phyloP scores from a whole-genome alignment of 53 echinoderm and acorn worm genomes.

The Actinopyga echinites region DNA sequence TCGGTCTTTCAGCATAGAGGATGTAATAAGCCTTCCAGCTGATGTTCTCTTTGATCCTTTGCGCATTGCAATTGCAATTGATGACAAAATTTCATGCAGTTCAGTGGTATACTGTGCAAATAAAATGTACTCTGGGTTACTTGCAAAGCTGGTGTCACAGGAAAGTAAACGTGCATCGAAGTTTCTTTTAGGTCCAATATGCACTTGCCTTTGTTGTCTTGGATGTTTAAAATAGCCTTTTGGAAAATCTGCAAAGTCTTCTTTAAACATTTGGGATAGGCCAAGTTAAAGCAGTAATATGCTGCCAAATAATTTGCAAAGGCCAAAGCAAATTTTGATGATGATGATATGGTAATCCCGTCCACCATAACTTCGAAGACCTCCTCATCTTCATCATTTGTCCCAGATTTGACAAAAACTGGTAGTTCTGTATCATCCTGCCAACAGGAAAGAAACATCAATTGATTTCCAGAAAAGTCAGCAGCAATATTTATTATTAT shows the following conservation, averaged over 20 bases:
- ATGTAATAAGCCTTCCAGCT: conserved; percentile 26
- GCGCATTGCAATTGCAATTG: conserved; percentile 65
- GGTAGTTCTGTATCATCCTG: background rate
- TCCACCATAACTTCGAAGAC: background rate
- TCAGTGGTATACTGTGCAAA: conserved; percentile 72
- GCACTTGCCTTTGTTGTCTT: conserved; percentile 48
- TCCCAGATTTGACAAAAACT: background rate
- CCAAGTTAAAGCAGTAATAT: background rate
- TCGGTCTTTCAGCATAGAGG: conserved; percentile 48
- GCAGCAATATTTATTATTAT: too few species aligned
- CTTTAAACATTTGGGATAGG: background rate
- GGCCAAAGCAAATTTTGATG: background rate
- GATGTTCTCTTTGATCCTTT: conserved; percentile 31
- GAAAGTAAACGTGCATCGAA: conserved; percentile 64
- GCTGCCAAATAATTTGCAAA: background rate
- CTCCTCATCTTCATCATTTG: background rate
- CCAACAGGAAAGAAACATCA: background rate
- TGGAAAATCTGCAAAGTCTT: background rate
- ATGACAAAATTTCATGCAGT: conserved; percentile 65
- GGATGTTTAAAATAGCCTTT: background rate
- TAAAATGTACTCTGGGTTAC: conserved; percentile 78
- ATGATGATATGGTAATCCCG: background rate
- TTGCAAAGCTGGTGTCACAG: too few species aligned
- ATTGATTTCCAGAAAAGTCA: too few species aligned
- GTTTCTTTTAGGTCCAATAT: conserved; percentile 58